These are phyloP conservation scores for Telenomus remus DNA, from an alignment of 1,140 invertebrate genomes.

Conservation along the genomic window DNA sequence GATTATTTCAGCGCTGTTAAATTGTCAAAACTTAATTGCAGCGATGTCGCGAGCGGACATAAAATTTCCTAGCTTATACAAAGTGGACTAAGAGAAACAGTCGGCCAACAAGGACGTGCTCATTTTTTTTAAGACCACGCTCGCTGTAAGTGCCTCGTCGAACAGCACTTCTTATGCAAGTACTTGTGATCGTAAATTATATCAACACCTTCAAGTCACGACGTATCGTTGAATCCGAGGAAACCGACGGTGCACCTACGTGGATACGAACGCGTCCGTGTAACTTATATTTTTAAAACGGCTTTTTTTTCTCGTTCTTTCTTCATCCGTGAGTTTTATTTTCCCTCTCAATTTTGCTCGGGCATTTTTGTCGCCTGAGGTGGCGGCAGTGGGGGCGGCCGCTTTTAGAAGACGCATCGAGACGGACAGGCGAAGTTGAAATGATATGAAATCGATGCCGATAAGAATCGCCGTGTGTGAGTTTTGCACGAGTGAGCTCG, in stretches of 20 bases:
- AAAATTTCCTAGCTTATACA: slow-evolving; percentile 44
- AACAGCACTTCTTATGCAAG: slow-evolving; percentile 56
- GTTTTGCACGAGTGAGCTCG: slow-evolving; percentile 50
- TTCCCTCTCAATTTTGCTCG: too few relatives aligned
- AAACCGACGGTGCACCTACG: slow-evolving; percentile 62
- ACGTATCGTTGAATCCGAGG: slow-evolving; percentile 44
- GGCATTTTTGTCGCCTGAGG: too few relatives aligned
- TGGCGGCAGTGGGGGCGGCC: too few relatives aligned
- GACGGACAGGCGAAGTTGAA: slow-evolving; percentile 5
- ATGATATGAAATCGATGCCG: slow-evolving; percentile 46
- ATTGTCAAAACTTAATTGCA: slow-evolving; percentile 44
- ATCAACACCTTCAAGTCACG: slow-evolving; percentile 66
- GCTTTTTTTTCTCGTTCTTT: too few relatives aligned
- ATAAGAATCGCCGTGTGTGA: slow-evolving; percentile 30
- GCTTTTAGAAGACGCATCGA: too few relatives aligned
- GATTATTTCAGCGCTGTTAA: slow-evolving; percentile 18
- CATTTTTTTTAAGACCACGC: slow-evolving; percentile 44
- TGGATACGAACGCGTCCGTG: slow-evolving; percentile 18
- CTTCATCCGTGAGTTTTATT: not conserved
- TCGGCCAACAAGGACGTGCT: slow-evolving; percentile 49
- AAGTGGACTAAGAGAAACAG: slow-evolving; percentile 48
- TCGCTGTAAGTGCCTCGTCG: slow-evolving; percentile 49
- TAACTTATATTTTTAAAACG: too few relatives aligned
- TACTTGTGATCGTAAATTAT: slow-evolving; percentile 68
- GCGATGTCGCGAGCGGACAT: slow-evolving; percentile 21